Conservation (phyloP, 2,113 vertebrate genomes). For the Gallinago media region DNA sequence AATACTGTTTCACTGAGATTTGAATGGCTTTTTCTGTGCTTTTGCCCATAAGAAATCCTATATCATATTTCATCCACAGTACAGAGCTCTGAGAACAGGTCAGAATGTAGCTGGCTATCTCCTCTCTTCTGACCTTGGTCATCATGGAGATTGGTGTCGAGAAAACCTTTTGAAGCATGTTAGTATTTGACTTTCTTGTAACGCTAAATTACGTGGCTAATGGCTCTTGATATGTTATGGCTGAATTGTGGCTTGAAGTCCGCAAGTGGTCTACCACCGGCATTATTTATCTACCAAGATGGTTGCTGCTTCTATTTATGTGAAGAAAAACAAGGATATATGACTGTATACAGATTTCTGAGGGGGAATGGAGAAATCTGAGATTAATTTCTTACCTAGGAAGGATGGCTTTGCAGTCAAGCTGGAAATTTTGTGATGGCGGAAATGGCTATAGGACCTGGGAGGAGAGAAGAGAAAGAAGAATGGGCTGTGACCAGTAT, state of each 20-base stretch:
- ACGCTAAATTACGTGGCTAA: neutral
- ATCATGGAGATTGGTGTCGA: rapidly evolving
- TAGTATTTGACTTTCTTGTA: neutral
- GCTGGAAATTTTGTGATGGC: neutral
- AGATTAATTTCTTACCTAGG: neutral
- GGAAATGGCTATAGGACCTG: neutral
- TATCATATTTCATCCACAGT: neutral
- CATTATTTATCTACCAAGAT: neutral
- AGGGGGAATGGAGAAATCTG: neutral
- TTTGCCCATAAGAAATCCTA: neutral
- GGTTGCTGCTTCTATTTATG: neutral
- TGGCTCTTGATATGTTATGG: neutral
- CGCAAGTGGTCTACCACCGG: neutral
- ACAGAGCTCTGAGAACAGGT: neutral
- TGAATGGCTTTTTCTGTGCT: neutral
- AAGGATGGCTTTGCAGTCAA: neutral
- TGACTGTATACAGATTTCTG: neutral
- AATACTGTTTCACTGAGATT: neutral
- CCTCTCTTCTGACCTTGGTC: neutral
- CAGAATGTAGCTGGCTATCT: neutral
- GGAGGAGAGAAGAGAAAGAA: neutral
- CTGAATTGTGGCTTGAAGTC: neutral
- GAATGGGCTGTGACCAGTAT: rapidly evolving
- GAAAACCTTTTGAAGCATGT: neutral
- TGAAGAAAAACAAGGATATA: neutral